Conservation (phyloP, 2,797 vertebrate species). For the Enteromius paludinosus region DNA sequence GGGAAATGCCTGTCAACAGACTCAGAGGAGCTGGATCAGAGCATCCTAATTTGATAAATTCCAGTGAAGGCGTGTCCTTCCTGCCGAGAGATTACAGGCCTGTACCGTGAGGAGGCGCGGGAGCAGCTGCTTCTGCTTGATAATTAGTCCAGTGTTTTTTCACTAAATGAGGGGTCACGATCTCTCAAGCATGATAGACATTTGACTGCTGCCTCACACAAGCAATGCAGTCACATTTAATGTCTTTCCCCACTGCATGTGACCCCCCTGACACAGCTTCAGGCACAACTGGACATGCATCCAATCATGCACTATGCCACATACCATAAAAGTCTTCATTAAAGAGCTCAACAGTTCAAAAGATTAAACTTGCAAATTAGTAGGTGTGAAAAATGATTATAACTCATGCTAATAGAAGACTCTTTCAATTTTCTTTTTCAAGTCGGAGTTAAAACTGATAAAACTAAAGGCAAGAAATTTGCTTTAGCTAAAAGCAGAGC, state of each 20-base stretch:
- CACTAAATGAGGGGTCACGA: conserved; percentile 3
- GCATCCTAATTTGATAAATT: conserved; percentile 67
- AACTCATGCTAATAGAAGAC: neutral
- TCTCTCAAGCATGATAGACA: neutral
- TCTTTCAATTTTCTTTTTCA: neutral
- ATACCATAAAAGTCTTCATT: neutral
- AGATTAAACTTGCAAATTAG: neutral
- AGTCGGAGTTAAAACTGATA: neutral
- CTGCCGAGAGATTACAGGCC: conserved; percentile 53
- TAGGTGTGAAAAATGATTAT: neutral
- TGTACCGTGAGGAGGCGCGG: conserved; percentile 31
- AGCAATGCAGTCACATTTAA: neutral
- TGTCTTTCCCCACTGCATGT: neutral
- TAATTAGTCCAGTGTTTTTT: conserved; percentile 16
- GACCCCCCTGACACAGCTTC: neutral
- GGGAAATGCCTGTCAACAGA: conserved; percentile 42
- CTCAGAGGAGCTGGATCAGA: conserved; percentile 52
- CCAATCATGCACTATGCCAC: neutral
- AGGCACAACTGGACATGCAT: neutral
- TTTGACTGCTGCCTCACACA: neutral
- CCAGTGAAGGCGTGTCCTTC: conserved; percentile 45
- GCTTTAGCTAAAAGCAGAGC: neutral
- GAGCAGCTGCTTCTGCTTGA: conserved; percentile 13
- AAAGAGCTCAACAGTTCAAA: neutral
- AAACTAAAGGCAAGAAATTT: neutral